These are phyloP conservation scores for Deilephila elpenor DNA, from an alignment of 2,888 invertebrate genomes.

Conservation along the genomic window DNA sequence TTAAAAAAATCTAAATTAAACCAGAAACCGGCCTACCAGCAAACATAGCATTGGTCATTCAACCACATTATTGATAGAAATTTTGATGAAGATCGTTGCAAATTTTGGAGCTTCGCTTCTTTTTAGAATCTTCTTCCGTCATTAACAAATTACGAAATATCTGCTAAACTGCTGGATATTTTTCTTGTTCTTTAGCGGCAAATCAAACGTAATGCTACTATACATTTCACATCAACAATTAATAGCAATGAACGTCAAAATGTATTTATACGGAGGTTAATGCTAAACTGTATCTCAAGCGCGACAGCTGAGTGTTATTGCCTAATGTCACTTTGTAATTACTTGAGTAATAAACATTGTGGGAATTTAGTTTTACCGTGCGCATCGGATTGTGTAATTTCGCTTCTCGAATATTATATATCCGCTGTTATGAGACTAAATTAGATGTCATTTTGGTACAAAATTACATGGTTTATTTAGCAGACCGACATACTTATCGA, in stretches of 20 bases:
- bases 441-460: neutral
- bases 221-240: neutral
- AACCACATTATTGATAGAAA: too few relatives aligned
- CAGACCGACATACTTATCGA: too few relatives aligned
- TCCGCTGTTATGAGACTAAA: neutral
- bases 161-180: too few relatives aligned
- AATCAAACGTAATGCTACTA: too few relatives aligned
- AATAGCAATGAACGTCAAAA: neutral
- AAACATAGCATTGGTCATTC: too few relatives aligned
- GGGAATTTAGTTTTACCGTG: slow-evolving; percentile 1
- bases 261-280: slow-evolving; percentile 5
- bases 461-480: neutral
- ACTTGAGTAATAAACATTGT: slow-evolving; percentile 9
- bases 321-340: slow-evolving; percentile 19
- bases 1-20: too few relatives aligned
- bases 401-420: neutral
- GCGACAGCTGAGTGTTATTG: slow-evolving; percentile 4
- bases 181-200: too few relatives aligned
- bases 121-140: too few relatives aligned
- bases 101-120: too few relatives aligned
- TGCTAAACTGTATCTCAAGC: slow-evolving; percentile 7
- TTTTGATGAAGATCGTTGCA: too few relatives aligned
- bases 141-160: too few relatives aligned
- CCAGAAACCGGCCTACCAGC: too few relatives aligned
- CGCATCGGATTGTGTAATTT: slow-evolving; percentile 9